These are phyloP conservation scores for Rhingia campestris DNA, from an alignment of 2,888 invertebrate genomes.

Conservation along the genomic window DNA sequence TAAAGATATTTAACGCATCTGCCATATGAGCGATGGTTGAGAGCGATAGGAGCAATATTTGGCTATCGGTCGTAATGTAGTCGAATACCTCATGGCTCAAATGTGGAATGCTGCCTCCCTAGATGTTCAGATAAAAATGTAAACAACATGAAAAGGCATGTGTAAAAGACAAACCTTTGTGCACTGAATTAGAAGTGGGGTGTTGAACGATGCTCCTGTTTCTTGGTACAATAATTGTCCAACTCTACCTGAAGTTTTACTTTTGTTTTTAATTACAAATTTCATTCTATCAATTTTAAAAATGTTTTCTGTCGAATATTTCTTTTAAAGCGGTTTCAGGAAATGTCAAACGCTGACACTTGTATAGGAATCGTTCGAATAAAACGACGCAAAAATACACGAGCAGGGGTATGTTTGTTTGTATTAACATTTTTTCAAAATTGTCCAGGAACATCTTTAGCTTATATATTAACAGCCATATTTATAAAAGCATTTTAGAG, in stretches of 20 bases:
- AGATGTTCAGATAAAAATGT: constrained; percentile 75
- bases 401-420: too few species aligned
- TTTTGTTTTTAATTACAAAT: constrained; percentile 86
- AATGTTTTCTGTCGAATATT: neutral
- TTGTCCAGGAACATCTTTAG: too few species aligned
- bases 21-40: constrained; percentile 87
- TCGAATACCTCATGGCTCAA: constrained; percentile 90
- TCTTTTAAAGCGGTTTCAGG: too few species aligned
- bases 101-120: constrained; percentile 93
- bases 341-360: neutral
- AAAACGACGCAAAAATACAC: too few species aligned
- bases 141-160: constrained; percentile 8
- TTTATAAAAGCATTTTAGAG: too few species aligned
- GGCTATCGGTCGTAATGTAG: constrained; percentile 85
- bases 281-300: constrained; percentile 85
- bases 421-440: too few species aligned
- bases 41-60: constrained; percentile 89
- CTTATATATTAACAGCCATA: too few species aligned
- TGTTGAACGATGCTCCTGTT: constrained; percentile 85
- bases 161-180: constrained; percentile 82
- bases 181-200: constrained; percentile 89
- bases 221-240: constrained; percentile 86
- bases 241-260: constrained; percentile 86
- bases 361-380: neutral
- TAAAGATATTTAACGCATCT: constrained; percentile 86